Base-by-base conservation (phyloP, 2,797 vertebrate species). In the Coregonus sp. region DNA sequence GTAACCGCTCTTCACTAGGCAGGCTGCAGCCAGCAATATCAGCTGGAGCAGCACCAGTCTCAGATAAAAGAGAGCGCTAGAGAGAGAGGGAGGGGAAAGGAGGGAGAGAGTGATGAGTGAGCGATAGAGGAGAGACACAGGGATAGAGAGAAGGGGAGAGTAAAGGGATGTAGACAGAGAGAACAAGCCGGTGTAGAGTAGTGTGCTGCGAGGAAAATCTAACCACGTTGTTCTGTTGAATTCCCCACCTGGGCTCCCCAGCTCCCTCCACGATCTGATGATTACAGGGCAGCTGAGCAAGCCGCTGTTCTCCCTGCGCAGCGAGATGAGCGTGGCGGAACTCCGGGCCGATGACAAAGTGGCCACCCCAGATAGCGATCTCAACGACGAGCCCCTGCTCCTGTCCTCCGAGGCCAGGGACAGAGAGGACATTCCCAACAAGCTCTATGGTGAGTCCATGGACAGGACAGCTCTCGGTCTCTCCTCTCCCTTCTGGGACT, bases 251-350 rank as follows among this genome's bases (percentile, higher is more conserved):
- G 90, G 90, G 86, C 81, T 91, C 89, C 81, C 63, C 51, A 85
- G 89, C 77, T 81, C 69, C 73, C 94, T 94, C 92, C 95, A 96
- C 97, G 96, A 98, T 95, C 97, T 96, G 93, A 98, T 99, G 98
- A 98, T 99, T 96, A 97, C 97, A 93, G 98, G 97, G 97, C 97
- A 97, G 96, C 96, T 97, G 95, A 96, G 97, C 95, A 98, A 99
- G 95, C 96, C 97, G 94, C 95, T 95, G 96, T 96, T 98, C 96
- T 96, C 97, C 93, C 95, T 96, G 95, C 96, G 92, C 95, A 96
- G 96, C 96, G 96, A 97, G 94, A 98, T 98, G 97, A 98, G 97
- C 95, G 96, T 93, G 89, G 95, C 96, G 89, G 97, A 98, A 96
- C 96, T 97, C 96, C 96, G 95, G 95, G 96, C 96, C 91, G 97